Percentiles rank a stretch among this genome's conserved stretches.
Conservation (phyloP, 2,797 vertebrate species). For the Eurystomus glaucurus region DNA sequence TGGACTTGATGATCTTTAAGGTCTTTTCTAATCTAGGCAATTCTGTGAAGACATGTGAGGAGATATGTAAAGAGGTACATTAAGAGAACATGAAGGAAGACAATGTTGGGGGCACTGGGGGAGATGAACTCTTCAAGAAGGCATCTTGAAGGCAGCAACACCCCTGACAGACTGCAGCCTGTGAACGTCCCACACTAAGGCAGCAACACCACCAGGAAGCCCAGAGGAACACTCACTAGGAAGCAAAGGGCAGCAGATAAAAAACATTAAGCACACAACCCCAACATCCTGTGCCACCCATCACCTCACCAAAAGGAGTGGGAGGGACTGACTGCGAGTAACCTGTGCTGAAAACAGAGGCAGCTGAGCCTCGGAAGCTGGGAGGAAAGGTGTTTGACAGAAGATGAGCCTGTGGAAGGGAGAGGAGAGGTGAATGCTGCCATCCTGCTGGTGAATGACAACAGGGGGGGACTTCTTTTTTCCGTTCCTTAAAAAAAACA, state of each 20-base stretch:
- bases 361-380: not conserved
- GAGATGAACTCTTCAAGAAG: not conserved
- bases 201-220: not conserved
- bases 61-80: not conserved
- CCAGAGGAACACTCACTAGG: not conserved
- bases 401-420: not conserved
- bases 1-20: too few relatives aligned
- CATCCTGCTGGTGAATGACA: not conserved
- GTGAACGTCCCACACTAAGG: not conserved
- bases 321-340: not conserved
- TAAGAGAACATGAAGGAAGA: fast-evolving
- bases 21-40: too few relatives aligned
- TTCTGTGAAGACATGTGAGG: not conserved
- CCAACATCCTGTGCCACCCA: fast-evolving
- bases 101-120: not conserved
- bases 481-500: not conserved
- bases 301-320: not conserved
- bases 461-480: not conserved
- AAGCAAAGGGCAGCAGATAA: not conserved
- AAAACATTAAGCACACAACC: not conserved
- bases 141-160: not conserved
- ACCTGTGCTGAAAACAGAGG: not conserved
- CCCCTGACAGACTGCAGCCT: not conserved
- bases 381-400: not conserved
- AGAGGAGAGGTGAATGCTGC: not conserved